phyloP scores from a whole-genome alignment of 2,113 vertebrate genomes.

The Microcebus jonahi region DNA sequence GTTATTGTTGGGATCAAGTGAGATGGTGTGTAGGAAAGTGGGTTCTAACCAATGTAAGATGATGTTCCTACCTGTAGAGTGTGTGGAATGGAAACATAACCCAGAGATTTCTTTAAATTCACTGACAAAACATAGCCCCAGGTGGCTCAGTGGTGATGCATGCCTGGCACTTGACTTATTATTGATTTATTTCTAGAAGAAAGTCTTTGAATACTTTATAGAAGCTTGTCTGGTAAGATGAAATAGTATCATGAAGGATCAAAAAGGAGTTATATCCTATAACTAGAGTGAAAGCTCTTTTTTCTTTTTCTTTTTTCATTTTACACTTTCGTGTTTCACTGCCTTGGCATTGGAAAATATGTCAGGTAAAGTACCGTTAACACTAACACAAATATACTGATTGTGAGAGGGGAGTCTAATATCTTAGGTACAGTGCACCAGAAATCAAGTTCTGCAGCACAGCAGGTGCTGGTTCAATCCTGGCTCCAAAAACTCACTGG shows the following conservation, averaged over 20 bases:
- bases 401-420: neutral
- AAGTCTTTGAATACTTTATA: constrained; percentile 29
- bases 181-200: constrained; percentile 41
- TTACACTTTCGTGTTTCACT: neutral
- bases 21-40: neutral
- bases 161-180: neutral
- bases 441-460: neutral
- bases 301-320: neutral
- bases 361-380: neutral
- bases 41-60: neutral
- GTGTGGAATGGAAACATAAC: neutral
- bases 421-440: neutral
- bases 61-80: neutral
- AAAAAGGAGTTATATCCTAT: constrained; percentile 27
- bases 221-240: constrained; percentile 43
- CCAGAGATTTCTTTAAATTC: neutral
- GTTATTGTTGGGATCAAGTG: neutral
- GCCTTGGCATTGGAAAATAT: neutral
- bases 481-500: neutral
- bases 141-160: constrained; percentile 31
- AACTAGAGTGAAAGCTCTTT: neutral
- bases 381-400: neutral
- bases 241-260: constrained; percentile 32
- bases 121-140: constrained; percentile 5
- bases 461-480: neutral